phyloP scores from a whole-genome alignment of 2,888 invertebrate species.

The Drosophila rubida region DNA sequence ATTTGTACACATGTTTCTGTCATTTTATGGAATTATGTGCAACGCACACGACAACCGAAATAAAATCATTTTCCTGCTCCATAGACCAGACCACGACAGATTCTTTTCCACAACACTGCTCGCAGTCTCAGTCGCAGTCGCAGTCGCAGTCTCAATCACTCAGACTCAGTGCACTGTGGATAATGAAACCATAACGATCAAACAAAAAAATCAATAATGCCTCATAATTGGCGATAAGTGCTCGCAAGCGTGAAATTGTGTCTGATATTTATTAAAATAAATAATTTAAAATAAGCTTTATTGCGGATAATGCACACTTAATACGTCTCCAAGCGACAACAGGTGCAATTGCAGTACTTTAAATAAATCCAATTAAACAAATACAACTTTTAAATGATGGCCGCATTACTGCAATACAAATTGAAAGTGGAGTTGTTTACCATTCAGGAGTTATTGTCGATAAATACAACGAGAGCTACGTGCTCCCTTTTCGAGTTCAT shows the following conservation, averaged over 20 bases:
- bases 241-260: background rate
- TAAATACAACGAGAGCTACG: constrained; percentile 20
- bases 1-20: constrained; percentile 81
- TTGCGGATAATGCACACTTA: background rate
- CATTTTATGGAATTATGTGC: constrained; percentile 78
- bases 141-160: background rate
- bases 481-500: constrained; percentile 6
- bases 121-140: background rate
- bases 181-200: background rate
- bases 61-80: constrained; percentile 73
- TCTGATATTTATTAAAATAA: constrained; percentile 1
- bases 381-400: background rate
- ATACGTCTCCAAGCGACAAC: background rate
- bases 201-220: constrained; percentile 10
- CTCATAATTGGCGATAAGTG: constrained; percentile 4
- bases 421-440: constrained; percentile 4
- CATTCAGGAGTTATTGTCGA: constrained; percentile 1
- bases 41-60: constrained; percentile 70
- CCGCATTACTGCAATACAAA: constrained; percentile 5
- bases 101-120: constrained; percentile 58
- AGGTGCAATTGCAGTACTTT: background rate
- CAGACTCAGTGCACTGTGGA: constrained; percentile 36
- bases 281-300: background rate
- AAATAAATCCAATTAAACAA: too few species aligned
- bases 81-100: constrained; percentile 37